A percentile compares a stretch with the other conserved stretches of the same genome.
phyloP scores from a whole-genome alignment of 2,888 invertebrate species.

The Netelia inedita region DNA sequence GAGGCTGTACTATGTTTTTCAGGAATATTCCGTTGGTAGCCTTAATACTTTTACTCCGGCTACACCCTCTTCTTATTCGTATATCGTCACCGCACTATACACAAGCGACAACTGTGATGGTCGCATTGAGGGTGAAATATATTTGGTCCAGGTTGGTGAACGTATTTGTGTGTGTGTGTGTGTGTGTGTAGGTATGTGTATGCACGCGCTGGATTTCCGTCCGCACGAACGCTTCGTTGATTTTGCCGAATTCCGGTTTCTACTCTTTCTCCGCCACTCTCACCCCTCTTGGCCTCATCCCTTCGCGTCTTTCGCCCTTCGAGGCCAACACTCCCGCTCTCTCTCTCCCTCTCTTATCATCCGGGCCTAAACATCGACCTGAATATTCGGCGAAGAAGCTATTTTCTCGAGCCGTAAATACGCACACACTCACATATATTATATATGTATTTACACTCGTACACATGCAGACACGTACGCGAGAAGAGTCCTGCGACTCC shows the following conservation, averaged over 20 bases:
- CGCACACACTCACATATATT: neutral
- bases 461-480: neutral
- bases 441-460: no score
- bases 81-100: slow-evolving; percentile 17
- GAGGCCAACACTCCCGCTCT: neutral
- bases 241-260: slow-evolving; percentile 37
- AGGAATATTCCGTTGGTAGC: slow-evolving; percentile 24
- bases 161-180: neutral
- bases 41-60: slow-evolving; percentile 44
- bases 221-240: slow-evolving; percentile 48
- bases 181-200: neutral
- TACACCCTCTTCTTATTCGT: slow-evolving; percentile 25
- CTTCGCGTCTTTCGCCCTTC: slow-evolving; percentile 22
- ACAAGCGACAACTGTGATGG: neutral
- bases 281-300: neutral
- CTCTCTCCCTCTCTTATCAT: slow-evolving; percentile 7
- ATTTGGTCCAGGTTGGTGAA: slow-evolving; percentile 12
- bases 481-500: neutral
- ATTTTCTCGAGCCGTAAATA: slow-evolving; percentile 33
- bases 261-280: slow-evolving; percentile 1
- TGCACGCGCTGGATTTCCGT: slow-evolving; percentile 13
- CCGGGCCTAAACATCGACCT: slow-evolving; percentile 1
- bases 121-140: slow-evolving; percentile 40
- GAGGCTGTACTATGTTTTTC: neutral
- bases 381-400: slow-evolving; percentile 33